Conservation (phyloP, 2,113 vertebrate species). For the Prunella himalayana region DNA sequence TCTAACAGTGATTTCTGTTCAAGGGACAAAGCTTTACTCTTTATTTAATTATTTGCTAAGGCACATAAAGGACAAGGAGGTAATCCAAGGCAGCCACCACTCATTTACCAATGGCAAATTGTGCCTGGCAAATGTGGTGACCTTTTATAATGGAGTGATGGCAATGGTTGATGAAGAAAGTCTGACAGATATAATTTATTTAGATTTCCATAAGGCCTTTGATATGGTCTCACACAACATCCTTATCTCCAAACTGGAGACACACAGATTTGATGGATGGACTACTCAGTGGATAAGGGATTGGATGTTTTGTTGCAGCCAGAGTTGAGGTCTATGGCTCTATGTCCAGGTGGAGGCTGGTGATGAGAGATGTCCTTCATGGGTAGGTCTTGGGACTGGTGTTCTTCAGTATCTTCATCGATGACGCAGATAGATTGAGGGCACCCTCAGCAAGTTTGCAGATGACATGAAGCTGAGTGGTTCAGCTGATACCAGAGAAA, state of each 20-base stretch:
- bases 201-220: neutral
- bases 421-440: accelerated
- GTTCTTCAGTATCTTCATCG: neutral
- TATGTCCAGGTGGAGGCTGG: neutral
- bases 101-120: neutral
- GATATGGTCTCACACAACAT: neutral
- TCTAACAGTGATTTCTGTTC: neutral
- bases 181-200: neutral
- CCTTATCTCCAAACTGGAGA: neutral
- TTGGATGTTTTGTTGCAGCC: neutral
- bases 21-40: neutral
- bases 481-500: neutral
- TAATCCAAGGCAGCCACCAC: neutral
- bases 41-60: neutral
- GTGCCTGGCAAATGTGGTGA: neutral
- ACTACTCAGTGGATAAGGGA: neutral
- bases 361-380: neutral
- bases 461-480: neutral
- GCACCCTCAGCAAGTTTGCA: neutral
- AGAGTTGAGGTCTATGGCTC: neutral
- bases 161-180: neutral
- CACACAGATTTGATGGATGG: neutral
- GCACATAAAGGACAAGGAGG: neutral
- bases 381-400: neutral
- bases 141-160: neutral